Base-by-base conservation (phyloP, 2,888 invertebrate genomes). In the Amphipyra tragopoginis region DNA sequence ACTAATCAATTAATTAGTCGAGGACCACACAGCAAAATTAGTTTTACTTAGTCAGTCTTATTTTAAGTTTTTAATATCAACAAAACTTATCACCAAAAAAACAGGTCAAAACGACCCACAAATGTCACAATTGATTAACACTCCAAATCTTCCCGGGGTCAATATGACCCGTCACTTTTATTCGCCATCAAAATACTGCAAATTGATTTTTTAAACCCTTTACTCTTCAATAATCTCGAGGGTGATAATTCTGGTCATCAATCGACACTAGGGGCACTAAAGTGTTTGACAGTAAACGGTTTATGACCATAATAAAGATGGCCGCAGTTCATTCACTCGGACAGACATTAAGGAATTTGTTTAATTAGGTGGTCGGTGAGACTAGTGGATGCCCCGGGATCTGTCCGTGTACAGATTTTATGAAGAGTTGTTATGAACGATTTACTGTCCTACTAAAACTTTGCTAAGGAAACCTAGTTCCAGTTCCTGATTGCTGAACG, bases 271-370 rank as follows among this genome's bases (percentile, higher is more conserved):
- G 42, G 45, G 63, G 40, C 55, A 59, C 52, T 73, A 63, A 73
- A 76, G 52, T 69, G 68, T 65, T 65, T 65, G 69, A 68, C 71
- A 75, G 69, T 79, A 77, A 81, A 75, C 78, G 65, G 52, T 81
- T 80, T 79, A 80, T 73, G 65, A 10, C 34, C 34, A 40, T 56
- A 48, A 72, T 80, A 76, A 81, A 77, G 57, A 52, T 40, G 51
- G 51, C 33, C 47, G 58, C 52, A 62, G 73, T 67, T 73, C 79
- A 72, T 77, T 77, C 79, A 77, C 80, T 72, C 45, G 60, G 33
- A 8, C 39, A 29, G 34, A 26, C 56, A 52, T 45, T 13, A n/a
- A 61, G 65, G 72, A 68, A 74, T 74, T 61, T 56, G 65, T 76
- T 66, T 79, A 77, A 77, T 77, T 73, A 71, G 65, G 29, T 71